Evolutionary conservation across 2,797 vertebrate species (phyloP).

Genomic region (Todus mexicanus): DNA sequence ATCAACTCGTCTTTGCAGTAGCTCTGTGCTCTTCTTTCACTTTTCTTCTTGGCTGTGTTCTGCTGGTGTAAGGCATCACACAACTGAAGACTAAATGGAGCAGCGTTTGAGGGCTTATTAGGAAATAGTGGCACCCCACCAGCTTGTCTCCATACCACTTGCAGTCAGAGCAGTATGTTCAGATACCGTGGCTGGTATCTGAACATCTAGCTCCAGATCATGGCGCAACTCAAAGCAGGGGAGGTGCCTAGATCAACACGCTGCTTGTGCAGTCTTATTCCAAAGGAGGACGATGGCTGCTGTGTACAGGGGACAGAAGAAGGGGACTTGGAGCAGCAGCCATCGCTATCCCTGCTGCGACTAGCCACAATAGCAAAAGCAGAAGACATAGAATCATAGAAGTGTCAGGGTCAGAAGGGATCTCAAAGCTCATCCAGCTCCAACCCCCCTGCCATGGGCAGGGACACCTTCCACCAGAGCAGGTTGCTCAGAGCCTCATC

Average conservation of each 20-base stretch:
- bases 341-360: background rate
- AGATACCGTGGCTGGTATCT: background rate
- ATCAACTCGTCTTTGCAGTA: background rate
- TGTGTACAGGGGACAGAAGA: background rate
- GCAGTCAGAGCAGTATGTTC: background rate
- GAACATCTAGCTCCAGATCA: background rate
- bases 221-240: background rate
- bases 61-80: fast-evolving
- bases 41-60: background rate
- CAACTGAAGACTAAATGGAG: background rate
- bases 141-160: background rate
- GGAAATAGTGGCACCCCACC: background rate
- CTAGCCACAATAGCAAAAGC: background rate
- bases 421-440: too few relatives aligned
- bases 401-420: too few relatives aligned
- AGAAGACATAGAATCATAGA: too few relatives aligned
- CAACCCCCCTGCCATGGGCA: too few relatives aligned
- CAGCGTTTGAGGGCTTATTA: background rate
- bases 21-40: background rate
- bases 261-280: background rate
- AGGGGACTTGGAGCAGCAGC: background rate
- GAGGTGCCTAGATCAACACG: background rate
- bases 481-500: too few relatives aligned
- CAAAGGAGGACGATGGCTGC: background rate
- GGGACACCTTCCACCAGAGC: too few relatives aligned